phyloP scores from a whole-genome alignment of 2,113 vertebrate species.

The Vulpes vulpes region DNA sequence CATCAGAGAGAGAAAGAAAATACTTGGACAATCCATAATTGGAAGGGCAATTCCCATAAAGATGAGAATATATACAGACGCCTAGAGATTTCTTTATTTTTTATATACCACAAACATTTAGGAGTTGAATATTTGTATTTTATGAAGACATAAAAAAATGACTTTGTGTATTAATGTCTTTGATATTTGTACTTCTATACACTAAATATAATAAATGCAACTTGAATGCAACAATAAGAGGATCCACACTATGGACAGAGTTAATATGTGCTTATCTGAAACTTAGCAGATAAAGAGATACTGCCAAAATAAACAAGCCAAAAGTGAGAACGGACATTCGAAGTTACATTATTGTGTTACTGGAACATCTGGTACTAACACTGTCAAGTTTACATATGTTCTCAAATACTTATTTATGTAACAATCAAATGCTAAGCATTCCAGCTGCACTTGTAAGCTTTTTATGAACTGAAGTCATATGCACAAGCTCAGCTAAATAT shows the following conservation, averaged over 20 bases:
- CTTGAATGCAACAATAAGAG: conserved; percentile 36
- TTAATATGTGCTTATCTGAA: conserved; percentile 68
- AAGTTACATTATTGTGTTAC: conserved; percentile 62
- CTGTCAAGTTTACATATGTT: conserved; percentile 70
- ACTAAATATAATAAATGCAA: conserved; percentile 45
- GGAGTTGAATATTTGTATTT: conserved; percentile 58
- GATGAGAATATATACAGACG: neutral
- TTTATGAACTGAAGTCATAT: conserved; percentile 82
- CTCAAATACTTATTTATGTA: conserved; percentile 81
- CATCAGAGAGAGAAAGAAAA: conserved; percentile 9
- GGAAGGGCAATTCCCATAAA: neutral
- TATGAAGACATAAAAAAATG: conserved; percentile 51
- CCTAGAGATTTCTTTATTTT: conserved; percentile 30
- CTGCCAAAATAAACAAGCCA: conserved; percentile 71
- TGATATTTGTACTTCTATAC: conserved; percentile 24
- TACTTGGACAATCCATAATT: neutral
- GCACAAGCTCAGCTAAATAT: conserved; percentile 68
- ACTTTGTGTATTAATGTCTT: neutral
- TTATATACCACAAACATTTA: conserved; percentile 21
- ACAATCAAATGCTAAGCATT: conserved; percentile 79
- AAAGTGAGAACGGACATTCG: conserved; percentile 71
- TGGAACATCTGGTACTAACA: conserved; percentile 81
- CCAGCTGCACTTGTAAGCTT: conserved; percentile 78
- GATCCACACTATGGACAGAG: conserved; percentile 30
- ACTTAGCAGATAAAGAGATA: conserved; percentile 62